These are phyloP conservation scores for Chelon auratus DNA, from an alignment of 2,797 vertebrate genomes.

Conservation along the genomic window DNA sequence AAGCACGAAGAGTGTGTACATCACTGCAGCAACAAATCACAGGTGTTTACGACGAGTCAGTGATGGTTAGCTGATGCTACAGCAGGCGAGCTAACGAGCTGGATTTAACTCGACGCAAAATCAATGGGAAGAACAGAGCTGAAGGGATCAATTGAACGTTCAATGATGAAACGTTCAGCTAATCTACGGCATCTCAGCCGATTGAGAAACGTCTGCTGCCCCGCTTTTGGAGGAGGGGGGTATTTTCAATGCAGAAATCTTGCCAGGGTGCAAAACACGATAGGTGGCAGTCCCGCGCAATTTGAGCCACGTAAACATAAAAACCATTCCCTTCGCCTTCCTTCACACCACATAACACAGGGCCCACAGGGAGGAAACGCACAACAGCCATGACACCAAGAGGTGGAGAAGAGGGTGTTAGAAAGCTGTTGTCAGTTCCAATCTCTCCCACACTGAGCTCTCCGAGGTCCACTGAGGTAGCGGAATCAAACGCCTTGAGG, in stretches of 20 bases:
- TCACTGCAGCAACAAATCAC: not conserved
- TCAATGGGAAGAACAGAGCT: slow-evolving; percentile 21
- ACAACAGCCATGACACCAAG: slow-evolving; percentile 36
- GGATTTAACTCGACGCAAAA: slow-evolving; percentile 32
- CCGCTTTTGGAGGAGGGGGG: not conserved
- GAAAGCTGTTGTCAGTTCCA: slow-evolving; percentile 69
- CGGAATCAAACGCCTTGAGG: slow-evolving; percentile 16
- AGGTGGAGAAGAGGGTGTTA: slow-evolving; percentile 34
- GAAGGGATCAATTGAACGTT: slow-evolving; percentile 11
- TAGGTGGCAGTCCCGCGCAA: slow-evolving; percentile 24
- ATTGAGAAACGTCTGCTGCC: not conserved
- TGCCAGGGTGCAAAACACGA: slow-evolving; percentile 29
- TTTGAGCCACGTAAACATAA: slow-evolving; percentile 43
- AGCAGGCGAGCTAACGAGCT: not conserved
- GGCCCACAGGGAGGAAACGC: slow-evolving; percentile 42
- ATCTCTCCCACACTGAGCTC: slow-evolving; percentile 49
- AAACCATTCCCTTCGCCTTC: slow-evolving; percentile 23
- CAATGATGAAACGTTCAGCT: not conserved
- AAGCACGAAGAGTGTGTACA: not conserved
- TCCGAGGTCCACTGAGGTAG: slow-evolving; percentile 36
- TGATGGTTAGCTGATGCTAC: not conserved
- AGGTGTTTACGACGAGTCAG: slow-evolving; percentile 4
- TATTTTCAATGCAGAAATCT: slow-evolving; percentile 3
- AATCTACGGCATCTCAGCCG: not conserved
- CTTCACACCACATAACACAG: slow-evolving; percentile 46